These are phyloP conservation scores for Copsychus sechellarum DNA, from an alignment of 2,113 vertebrate species.

Conservation along the genomic window DNA sequence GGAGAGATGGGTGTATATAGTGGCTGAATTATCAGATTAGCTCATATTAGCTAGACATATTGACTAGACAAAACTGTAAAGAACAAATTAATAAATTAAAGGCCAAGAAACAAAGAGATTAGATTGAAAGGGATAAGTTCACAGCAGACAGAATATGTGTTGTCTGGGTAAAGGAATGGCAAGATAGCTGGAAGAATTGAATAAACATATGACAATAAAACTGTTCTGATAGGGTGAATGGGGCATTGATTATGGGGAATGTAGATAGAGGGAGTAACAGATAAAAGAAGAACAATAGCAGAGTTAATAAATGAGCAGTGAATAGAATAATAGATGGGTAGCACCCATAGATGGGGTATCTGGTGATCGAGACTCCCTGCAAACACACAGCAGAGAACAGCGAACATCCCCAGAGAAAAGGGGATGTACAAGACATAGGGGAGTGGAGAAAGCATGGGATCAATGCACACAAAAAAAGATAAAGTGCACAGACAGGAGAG, in stretches of 20 bases:
- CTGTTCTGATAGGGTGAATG: neutral
- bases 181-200: neutral
- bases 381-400: neutral
- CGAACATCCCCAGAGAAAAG: no score
- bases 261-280: neutral
- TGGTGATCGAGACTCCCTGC: neutral
- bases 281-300: neutral
- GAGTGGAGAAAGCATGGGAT: neutral
- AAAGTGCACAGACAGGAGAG: neutral
- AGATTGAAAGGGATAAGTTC: neutral
- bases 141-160: neutral
- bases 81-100: neutral
- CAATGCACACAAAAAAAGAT: neutral
- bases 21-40: neutral
- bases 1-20: neutral
- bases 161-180: neutral
- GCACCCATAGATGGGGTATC: neutral
- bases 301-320: conserved; percentile 1
- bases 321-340: neutral
- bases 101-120: neutral
- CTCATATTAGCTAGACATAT: neutral
- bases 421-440: neutral
- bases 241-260: neutral
- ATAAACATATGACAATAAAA: neutral
- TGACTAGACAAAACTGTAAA: neutral